These are phyloP conservation scores for Cheirogaleus major DNA, from an alignment of 2,797 vertebrate species.

Conservation along the genomic window DNA sequence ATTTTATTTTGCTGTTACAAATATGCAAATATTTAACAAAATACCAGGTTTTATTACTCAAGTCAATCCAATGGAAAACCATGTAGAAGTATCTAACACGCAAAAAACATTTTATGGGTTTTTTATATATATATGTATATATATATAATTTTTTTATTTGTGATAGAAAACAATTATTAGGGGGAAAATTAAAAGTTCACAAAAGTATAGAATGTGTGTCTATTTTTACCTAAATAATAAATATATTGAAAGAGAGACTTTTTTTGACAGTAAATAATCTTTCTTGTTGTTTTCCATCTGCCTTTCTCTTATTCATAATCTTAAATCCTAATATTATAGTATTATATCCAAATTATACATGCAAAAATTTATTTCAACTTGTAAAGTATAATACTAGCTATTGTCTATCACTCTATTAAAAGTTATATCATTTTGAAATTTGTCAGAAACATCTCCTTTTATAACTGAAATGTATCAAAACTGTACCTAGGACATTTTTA, in stretches of 20 bases:
- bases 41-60: neutral
- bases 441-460: neutral
- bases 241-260: neutral
- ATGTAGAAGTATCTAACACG: neutral
- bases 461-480: neutral
- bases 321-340: conserved; percentile 43
- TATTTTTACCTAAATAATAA: neutral
- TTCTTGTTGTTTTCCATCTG: conserved; percentile 30
- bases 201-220: neutral
- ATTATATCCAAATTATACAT: neutral
- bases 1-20: neutral
- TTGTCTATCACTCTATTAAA: conserved; percentile 11
- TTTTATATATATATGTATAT: neutral
- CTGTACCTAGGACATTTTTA: neutral
- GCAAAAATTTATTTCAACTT: neutral
- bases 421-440: conserved; percentile 55
- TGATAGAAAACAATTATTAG: neutral
- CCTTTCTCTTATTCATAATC: conserved; percentile 40
- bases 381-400: neutral
- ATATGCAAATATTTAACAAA: neutral
- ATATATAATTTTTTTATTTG: neutral
- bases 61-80: neutral
- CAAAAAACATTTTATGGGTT: neutral
- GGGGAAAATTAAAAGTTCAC: neutral
- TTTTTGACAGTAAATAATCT: neutral